A percentile compares a stretch with the other conserved stretches of the same genome.
These are phyloP conservation scores for Redunca redunca DNA, from an alignment of 2,113 vertebrate genomes.

Conservation along the genomic window DNA sequence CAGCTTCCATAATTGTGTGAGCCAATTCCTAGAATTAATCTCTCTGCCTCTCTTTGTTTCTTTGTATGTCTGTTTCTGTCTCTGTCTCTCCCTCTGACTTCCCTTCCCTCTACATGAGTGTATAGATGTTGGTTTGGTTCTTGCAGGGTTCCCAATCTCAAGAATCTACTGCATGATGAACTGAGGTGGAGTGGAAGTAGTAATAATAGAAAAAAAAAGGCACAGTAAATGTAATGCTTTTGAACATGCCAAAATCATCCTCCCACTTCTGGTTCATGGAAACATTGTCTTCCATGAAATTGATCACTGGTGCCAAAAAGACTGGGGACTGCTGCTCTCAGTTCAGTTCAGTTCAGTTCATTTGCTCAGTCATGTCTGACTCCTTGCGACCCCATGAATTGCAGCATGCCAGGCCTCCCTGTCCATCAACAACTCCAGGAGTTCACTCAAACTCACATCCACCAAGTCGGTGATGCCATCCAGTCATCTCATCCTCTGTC, in stretches of 20 bases:
- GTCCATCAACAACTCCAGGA: too few relatives aligned
- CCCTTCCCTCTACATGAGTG: too few relatives aligned
- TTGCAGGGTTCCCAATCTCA: background rate
- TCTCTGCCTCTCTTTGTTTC: background rate
- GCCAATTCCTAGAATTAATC: background rate
- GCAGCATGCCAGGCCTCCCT: too few relatives aligned
- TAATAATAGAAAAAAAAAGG: background rate
- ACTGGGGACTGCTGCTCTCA: background rate
- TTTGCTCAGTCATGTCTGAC: fast-evolving
- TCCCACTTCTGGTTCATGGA: background rate
- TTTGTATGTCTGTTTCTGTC: background rate
- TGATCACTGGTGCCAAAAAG: background rate
- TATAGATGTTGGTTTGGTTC: background rate
- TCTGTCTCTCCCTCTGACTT: background rate
- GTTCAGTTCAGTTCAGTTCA: too few relatives aligned
- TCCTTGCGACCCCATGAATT: fast-evolving
- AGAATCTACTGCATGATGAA: background rate
- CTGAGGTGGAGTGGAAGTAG: background rate
- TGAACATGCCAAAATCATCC: background rate
- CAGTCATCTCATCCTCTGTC: too few relatives aligned
- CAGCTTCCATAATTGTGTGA: background rate
- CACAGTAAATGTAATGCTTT: background rate
- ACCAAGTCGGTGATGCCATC: too few relatives aligned
- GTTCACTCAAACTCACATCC: too few relatives aligned
- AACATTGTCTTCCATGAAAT: background rate